Conservation (phyloP, 2,888 invertebrate species). For the Xestia c-nigrum region DNA sequence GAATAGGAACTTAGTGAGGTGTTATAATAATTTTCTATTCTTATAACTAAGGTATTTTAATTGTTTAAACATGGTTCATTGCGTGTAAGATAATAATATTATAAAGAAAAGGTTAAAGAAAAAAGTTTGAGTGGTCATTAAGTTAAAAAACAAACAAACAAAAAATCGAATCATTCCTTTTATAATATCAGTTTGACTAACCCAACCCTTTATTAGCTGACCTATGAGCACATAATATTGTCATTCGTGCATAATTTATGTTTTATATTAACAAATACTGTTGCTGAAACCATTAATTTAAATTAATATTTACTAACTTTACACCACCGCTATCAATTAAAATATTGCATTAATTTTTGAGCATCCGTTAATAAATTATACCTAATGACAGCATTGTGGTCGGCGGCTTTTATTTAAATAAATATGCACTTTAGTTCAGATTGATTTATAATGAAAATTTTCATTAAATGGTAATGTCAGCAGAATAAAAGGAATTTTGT, state of each 20-base stretch:
- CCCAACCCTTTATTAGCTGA: no score
- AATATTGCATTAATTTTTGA: constrained; percentile 8
- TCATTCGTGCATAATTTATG: neutral
- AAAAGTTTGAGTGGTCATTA: no score
- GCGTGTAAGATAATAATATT: no score
- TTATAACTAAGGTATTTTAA: no score
- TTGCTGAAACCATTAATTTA: constrained; percentile 4
- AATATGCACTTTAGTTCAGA: constrained; percentile 27
- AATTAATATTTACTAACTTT: neutral
- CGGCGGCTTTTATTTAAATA: constrained; percentile 16
- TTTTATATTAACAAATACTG: neutral
- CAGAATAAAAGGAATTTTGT: constrained; percentile 1
- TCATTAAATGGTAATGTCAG: constrained; percentile 29
- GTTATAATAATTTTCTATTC: no score
- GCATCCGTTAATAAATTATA: constrained; percentile 15
- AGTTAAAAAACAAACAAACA: no score
- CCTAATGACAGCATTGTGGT: constrained; percentile 17
- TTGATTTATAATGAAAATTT: constrained; percentile 26
- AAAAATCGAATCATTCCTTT: no score
- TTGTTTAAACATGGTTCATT: no score
- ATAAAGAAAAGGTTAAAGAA: no score
- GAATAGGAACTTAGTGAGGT: no score
- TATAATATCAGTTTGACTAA: no score
- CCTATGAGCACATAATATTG: neutral
- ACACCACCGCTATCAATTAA: constrained; percentile 13